Conservation (phyloP, 2,113 vertebrate species). For the Bufo gargarizans region DNA sequence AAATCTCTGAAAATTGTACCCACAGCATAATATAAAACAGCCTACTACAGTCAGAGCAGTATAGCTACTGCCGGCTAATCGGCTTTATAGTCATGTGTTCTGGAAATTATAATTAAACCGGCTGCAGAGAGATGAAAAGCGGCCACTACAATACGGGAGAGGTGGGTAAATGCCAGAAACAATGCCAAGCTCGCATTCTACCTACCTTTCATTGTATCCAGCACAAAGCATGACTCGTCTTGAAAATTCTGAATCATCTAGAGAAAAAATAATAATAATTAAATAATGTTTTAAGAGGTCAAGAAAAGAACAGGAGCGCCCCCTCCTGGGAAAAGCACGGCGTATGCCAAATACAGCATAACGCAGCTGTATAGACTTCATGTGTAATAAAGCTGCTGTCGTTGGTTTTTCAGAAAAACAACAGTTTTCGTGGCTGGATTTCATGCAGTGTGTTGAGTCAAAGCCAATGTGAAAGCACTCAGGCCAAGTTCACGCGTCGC, state of each 20-base stretch:
- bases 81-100: neutral
- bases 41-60: neutral
- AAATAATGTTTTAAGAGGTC: neutral
- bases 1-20: too few species aligned
- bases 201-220: slow-evolving; percentile 97
- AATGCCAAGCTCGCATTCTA: neutral
- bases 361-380: too few species aligned
- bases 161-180: neutral
- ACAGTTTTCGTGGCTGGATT: too few species aligned
- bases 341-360: neutral
- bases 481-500: too few species aligned
- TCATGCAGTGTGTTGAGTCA: too few species aligned
- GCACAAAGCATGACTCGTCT: slow-evolving; percentile 93
- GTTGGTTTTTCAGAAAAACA: neutral
- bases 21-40: neutral
- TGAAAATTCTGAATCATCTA: slow-evolving; percentile 97
- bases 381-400: neutral
- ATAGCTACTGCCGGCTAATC: neutral
- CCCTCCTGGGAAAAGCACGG: neutral
- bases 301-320: neutral
- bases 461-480: too few species aligned
- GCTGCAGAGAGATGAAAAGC: neutral
- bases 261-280: slow-evolving; percentile 63
- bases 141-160: neutral
- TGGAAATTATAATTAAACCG: neutral